Evolutionary conservation across 2,113 vertebrate species (phyloP).

Genomic region (Mungos mungo): DNA sequence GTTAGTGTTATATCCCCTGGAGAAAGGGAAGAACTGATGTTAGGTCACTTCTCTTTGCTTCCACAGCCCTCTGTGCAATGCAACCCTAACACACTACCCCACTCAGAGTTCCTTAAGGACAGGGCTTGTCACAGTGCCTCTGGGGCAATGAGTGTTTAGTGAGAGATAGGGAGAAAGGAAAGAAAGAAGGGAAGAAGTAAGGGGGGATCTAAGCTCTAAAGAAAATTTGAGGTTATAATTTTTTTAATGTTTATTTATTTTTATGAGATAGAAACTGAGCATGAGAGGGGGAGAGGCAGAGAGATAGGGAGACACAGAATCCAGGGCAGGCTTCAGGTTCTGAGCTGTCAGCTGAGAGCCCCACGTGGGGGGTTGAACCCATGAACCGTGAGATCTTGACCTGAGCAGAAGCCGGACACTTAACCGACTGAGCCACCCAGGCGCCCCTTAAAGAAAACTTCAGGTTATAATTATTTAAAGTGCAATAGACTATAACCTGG

Average conservation of each 20-base stretch:
- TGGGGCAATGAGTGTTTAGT: not conserved
- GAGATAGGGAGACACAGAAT: too few species aligned
- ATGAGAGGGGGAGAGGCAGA: too few species aligned
- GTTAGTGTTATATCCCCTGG: not conserved
- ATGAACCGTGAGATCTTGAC: too few species aligned
- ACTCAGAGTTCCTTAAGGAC: not conserved
- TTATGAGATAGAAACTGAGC: too few species aligned
- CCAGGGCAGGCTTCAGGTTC: too few species aligned
- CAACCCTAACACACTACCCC: not conserved
- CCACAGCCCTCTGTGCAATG: not conserved
- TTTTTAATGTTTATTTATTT: too few species aligned
- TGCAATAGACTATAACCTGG: not conserved
- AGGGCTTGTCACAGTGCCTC: not conserved
- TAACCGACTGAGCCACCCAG: too few species aligned
- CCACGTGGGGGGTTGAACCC: too few species aligned
- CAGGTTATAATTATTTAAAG: not conserved
- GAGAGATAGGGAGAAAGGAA: not conserved
- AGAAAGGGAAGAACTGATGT: not conserved
- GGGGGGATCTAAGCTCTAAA: conserved; percentile 7
- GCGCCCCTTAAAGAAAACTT: not conserved
- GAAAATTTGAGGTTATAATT: not conserved
- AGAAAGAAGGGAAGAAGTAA: not conserved
- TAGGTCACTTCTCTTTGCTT: conserved; percentile 13
- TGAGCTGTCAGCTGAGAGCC: too few species aligned
- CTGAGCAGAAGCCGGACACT: too few species aligned